Percentiles rank a stretch among this genome's conserved stretches.
Evolutionary conservation across 2,888 invertebrate genomes (phyloP).

Genomic region (Lasioglossum pauxillum): DNA sequence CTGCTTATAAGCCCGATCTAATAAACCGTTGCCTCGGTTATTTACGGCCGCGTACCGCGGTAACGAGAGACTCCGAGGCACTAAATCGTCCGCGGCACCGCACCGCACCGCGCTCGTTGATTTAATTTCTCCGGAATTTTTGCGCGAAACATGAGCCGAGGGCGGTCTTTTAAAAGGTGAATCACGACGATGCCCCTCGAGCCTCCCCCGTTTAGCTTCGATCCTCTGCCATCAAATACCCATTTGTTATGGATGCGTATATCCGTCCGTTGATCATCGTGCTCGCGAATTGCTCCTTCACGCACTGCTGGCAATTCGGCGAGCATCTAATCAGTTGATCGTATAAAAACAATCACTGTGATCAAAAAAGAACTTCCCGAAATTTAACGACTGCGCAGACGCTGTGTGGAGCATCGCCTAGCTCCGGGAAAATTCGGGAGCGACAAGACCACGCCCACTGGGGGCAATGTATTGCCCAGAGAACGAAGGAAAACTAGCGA

Average conservation of each 20-base stretch:
- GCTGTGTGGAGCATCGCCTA: too few species aligned
- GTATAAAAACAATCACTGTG: too few species aligned
- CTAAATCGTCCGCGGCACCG: slow-evolving; percentile 21
- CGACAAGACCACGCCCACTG: too few species aligned
- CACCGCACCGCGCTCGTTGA: background rate
- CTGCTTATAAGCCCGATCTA: slow-evolving; percentile 34
- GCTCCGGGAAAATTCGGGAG: too few species aligned
- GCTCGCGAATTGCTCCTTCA: background rate
- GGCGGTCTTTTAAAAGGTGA: background rate
- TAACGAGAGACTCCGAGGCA: slow-evolving; percentile 23
- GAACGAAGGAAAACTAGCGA: too few species aligned
- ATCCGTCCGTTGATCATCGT: background rate
- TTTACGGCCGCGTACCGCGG: slow-evolving; percentile 23
- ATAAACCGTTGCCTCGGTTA: slow-evolving; percentile 19
- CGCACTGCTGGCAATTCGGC: background rate
- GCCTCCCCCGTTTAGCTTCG: background rate
- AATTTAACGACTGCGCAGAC: too few species aligned
- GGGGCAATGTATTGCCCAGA: too few species aligned
- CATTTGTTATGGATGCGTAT: background rate
- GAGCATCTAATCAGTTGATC: background rate
- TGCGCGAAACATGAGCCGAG: background rate
- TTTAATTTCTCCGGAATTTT: slow-evolving; percentile 20
- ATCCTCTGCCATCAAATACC: background rate
- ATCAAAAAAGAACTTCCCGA: too few species aligned
- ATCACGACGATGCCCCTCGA: background rate